Base-by-base conservation (phyloP, 2,113 vertebrate species). In the Alligator mississippiensis region DNA sequence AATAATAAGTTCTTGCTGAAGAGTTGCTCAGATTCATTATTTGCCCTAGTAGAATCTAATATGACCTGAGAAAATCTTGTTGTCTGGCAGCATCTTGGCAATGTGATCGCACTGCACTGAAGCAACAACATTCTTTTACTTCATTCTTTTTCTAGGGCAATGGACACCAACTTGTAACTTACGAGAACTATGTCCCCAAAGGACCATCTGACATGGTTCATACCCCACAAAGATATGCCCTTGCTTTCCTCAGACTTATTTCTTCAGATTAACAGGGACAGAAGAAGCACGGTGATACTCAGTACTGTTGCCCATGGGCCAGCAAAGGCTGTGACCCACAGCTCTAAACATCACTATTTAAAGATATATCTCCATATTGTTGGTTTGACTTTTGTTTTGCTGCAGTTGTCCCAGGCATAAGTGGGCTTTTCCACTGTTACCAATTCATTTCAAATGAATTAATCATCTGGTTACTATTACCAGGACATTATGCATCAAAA, bases 401-500 rank as follows among this genome's bases (percentile, higher is more conserved):
- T 68, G 34, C 60, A 83, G 25, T 77, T 59, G 47, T 10, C 77
- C 8, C n/a, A 83, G 21, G 84, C 9, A 85, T 27, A 91, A 89
- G 77, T 58, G 62, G 28, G 85, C 72, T 84, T 38, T 60, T 60
- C 54, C 22, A 78, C 19, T 89, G 77, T 11, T 81, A 77, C 9
- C 70, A 93, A 66, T 89, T 95, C 94, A 82, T 64, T 93, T 3
- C 62, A 93, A 91, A 78, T 85, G 18, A 92, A 96, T 93, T 88
- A 81, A 80, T 63, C 55, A 86, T 24, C 59, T 62, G 59, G 80
- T 89, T 82, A 76, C 88, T 63, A 8, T 59, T 80, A 92, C 55
- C 78, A 70, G 34, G 27, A 80, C 62, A 68, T 82, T 83, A 87
- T 55, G 83, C 76, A 92, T 62, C 77, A 94, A 85, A 92, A 93